Percentiles rank a stretch among this genome's conserved stretches.
Conservation (phyloP, 2,113 vertebrate species). For the Martes martes region DNA sequence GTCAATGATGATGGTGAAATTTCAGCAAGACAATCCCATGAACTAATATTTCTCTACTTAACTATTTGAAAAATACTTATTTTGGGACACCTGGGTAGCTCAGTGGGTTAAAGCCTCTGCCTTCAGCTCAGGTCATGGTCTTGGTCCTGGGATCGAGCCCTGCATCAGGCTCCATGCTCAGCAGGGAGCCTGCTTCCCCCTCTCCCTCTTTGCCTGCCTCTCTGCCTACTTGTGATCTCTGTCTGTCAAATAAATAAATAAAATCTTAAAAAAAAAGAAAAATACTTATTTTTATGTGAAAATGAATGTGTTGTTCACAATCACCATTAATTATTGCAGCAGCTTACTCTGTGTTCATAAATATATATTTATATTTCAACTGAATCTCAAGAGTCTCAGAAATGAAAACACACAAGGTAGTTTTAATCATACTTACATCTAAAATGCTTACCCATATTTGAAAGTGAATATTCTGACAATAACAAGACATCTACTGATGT, state of each 20-base stretch:
- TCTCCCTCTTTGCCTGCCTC: too few relatives aligned
- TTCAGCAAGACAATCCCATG: not conserved
- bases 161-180: too few relatives aligned
- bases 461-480: not conserved
- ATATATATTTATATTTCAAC: not conserved
- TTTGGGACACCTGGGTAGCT: not conserved
- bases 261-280: not conserved
- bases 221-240: too few relatives aligned
- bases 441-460: not conserved
- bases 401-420: not conserved
- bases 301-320: not conserved
- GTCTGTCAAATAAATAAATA: too few relatives aligned
- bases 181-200: too few relatives aligned
- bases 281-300: not conserved
- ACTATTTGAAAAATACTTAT: constrained; percentile 17
- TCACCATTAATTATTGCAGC: not conserved
- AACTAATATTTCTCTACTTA: not conserved
- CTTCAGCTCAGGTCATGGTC: too few relatives aligned
- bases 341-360: not conserved
- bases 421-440: not conserved
- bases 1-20: not conserved
- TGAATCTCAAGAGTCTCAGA: not conserved
- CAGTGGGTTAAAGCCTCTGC: too few relatives aligned
- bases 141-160: too few relatives aligned
- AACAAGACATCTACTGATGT: not conserved